phyloP scores from a whole-genome alignment of 2,797 vertebrate species.

The Pygocentrus nattereri region DNA sequence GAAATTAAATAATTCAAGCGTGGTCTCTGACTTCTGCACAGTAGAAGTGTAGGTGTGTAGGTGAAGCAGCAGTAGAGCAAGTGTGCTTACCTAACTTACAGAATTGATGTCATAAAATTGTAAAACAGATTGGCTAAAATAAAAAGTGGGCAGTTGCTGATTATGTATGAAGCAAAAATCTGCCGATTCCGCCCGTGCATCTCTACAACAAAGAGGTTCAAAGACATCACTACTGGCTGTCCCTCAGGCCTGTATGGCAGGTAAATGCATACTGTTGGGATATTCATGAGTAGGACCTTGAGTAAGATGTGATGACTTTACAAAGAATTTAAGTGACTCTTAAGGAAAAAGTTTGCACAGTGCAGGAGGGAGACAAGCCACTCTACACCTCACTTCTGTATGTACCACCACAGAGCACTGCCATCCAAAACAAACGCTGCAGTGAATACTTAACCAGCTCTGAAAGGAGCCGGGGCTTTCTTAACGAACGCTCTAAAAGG shows the following conservation, averaged over 20 bases:
- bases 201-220: background rate
- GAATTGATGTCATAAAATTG: no score
- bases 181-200: no score
- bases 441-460: slow-evolving; percentile 17
- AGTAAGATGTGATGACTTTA: slow-evolving; percentile 14
- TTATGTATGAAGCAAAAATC: no score
- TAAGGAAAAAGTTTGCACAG: no score
- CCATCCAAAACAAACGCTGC: slow-evolving; percentile 31
- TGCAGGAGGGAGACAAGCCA: background rate
- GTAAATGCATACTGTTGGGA: slow-evolving; percentile 23
- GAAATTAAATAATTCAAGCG: no score
- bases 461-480: background rate
- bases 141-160: no score
- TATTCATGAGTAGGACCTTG: slow-evolving; percentile 30
- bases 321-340: slow-evolving; percentile 41
- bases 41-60: no score
- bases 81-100: no score
- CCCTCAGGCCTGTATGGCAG: slow-evolving; percentile 12
- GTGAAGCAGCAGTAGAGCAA: no score
- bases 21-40: no score
- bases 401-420: background rate
- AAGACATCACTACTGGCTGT: background rate
- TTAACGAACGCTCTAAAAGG: background rate
- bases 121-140: no score
- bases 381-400: slow-evolving; percentile 9